Conservation (phyloP, 2,797 vertebrate genomes). For the Diglossa cyanea region DNA sequence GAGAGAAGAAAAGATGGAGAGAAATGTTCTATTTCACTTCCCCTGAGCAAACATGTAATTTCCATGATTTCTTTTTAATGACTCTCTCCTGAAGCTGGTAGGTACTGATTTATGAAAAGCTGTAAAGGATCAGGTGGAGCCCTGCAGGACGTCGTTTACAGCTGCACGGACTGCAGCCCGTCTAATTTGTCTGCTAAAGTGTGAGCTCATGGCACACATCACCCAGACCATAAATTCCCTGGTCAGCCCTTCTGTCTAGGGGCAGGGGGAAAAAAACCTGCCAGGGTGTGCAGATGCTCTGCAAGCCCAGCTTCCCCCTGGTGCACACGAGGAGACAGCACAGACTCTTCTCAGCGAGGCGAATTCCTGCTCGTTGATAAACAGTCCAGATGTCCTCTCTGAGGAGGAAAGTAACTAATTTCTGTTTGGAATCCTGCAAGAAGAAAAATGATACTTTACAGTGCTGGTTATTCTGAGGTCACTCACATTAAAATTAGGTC, state of each 20-base stretch:
- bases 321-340: constrained; percentile 74
- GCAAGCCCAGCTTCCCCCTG: constrained; percentile 73
- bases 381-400: constrained; percentile 87
- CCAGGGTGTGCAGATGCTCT: constrained; percentile 75
- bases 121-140: constrained; percentile 83
- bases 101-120: constrained; percentile 92
- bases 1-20: constrained; percentile 14
- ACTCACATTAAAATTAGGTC: constrained; percentile 76
- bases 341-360: constrained; percentile 75
- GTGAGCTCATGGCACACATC: constrained; percentile 84
- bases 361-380: constrained; percentile 84
- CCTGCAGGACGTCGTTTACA: constrained; percentile 87
- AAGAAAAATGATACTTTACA: constrained; percentile 86
- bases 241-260: constrained; percentile 73
- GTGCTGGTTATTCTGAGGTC: constrained; percentile 85
- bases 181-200: constrained; percentile 93
- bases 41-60: constrained; percentile 95
- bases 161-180: constrained; percentile 86
- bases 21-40: constrained; percentile 75
- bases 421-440: constrained; percentile 77
- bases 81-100: constrained; percentile 78
- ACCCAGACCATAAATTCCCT: constrained; percentile 78
- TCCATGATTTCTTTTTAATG: constrained; percentile 99
- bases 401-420: constrained; percentile 80
- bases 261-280: constrained; percentile 30